phyloP scores from a whole-genome alignment of 2,113 vertebrate genomes.

The Ceyx melanurus region DNA sequence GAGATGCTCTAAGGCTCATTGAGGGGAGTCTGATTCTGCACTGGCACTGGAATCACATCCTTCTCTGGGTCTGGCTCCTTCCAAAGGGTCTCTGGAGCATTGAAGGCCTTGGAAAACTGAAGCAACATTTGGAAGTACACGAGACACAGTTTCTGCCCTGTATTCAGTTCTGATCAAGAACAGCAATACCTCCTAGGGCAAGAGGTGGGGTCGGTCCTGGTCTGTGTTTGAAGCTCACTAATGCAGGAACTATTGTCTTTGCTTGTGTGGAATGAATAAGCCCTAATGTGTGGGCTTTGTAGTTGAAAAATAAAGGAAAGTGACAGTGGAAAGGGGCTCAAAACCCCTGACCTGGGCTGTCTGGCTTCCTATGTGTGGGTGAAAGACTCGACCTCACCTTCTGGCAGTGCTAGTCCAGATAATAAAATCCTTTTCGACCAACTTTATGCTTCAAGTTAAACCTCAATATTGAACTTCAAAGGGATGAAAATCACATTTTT shows the following conservation, averaged over 20 bases:
- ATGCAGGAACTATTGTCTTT: background rate
- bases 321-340: background rate
- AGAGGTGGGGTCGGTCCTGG: background rate
- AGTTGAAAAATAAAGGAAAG: background rate
- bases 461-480: background rate
- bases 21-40: background rate
- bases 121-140: background rate
- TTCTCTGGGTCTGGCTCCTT: background rate
- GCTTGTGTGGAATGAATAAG: background rate
- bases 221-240: background rate
- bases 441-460: background rate
- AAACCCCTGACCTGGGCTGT: background rate
- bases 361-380: background rate
- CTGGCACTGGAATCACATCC: background rate
- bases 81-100: background rate
- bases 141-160: background rate
- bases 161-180: background rate
- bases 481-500: background rate
- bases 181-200: background rate
- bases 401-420: background rate
- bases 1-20: background rate
- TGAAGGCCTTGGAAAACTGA: background rate
- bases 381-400: background rate
- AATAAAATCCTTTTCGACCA: background rate
- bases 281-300: background rate